Evolutionary conservation across 1,140 invertebrate genomes (phyloP), one percentile per base, ranked within the genome.

Genomic region (Drosophila grimshawi): DNA sequence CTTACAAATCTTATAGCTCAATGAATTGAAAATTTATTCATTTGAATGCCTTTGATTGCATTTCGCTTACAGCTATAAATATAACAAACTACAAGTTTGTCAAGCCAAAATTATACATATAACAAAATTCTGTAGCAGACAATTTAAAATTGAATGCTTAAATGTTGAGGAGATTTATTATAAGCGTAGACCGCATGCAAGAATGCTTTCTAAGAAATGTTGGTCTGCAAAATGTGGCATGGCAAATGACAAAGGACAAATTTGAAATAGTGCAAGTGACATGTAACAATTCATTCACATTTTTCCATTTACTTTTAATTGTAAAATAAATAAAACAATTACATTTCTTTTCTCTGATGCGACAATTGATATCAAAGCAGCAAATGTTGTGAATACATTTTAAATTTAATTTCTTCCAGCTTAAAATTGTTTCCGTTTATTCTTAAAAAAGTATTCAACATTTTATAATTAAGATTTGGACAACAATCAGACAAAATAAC

Each of bases 31-130:
- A 45, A 32, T 59, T 32, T 27, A 2, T 60, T 60, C 10, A 48
- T 32, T 7, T 8, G 46, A 29, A 30, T n/a, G 51, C 10, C 51
- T 35, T 52, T 52, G 51, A 52, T 35, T 52, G 51, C n/a, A 52
- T 52, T 33, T 33, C 3, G 1, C 5, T 5, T 43, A n/a, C 8
- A n/a, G 6, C 10, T n/a, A 46, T 5, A 6, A n/a, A 33, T 35
- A 52, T n/a, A 29, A 2, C n/a, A 51, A 51, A 43, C 39, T 29
- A 33, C 29, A 33, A 4, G 8, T 33, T 33, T 32, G 10, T 5
- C 29, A n/a, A 51, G 3, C 2, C 10, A 29, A 52, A 3, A 52
- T 52, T n/a, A 19, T 19, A 19, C 2, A 19, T 51, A 2, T 30
- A 48, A 7, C n/a, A 10, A 52, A 52, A 33, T 11, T 51, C 29